phyloP scores from a whole-genome alignment of 2,797 vertebrate genomes.

The Odontamblyopus lacepedii region DNA sequence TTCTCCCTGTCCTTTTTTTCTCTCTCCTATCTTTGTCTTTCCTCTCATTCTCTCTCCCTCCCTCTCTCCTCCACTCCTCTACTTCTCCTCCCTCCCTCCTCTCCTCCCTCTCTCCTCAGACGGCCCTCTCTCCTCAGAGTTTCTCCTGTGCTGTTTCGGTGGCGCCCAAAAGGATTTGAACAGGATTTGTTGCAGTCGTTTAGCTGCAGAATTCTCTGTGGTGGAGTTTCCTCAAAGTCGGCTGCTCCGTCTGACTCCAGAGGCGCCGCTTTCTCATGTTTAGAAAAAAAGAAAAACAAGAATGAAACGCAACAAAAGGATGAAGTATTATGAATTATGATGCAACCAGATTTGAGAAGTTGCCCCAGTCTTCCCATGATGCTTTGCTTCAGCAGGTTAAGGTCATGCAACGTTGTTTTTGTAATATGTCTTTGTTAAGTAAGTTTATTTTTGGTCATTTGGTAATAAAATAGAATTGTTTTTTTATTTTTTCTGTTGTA shows the following conservation, averaged over 20 bases:
- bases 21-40: too few relatives aligned
- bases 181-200: conserved; percentile 81
- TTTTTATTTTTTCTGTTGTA: too few relatives aligned
- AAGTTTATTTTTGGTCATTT: too few relatives aligned
- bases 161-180: conserved; percentile 82
- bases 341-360: background rate
- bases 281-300: conserved; percentile 52
- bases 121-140: conserved; percentile 59
- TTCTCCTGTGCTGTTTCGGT: conserved; percentile 67
- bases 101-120: conserved; percentile 54
- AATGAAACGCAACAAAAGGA: conserved; percentile 43
- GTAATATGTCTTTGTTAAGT: too few relatives aligned
- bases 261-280: conserved; percentile 33
- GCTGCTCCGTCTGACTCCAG: conserved; percentile 60
- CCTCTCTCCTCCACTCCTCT: too few relatives aligned
- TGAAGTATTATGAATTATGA: background rate
- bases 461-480: too few relatives aligned
- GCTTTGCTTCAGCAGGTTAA: background rate
- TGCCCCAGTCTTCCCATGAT: background rate
- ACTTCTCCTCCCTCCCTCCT: too few relatives aligned
- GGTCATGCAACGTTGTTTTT: background rate
- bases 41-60: too few relatives aligned
- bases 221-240: conserved; percentile 84
- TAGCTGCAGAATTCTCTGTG: conserved; percentile 79
- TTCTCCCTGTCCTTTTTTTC: too few relatives aligned